Conservation (phyloP, 2,113 vertebrate species). For the Girardinichthys multiradiatus region DNA sequence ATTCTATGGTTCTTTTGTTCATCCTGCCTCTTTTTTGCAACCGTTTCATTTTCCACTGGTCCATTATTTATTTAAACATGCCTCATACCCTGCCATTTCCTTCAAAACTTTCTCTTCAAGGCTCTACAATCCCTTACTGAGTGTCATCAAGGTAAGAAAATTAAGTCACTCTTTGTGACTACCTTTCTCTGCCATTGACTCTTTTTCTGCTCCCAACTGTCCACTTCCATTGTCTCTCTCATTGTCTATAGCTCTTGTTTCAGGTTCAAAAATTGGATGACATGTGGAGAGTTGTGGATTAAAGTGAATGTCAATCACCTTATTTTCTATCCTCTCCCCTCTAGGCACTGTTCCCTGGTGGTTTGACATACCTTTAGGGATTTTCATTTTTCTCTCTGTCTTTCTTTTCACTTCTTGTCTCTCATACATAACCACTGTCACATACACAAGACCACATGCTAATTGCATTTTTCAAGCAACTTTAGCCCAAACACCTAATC, state of each 20-base stretch:
- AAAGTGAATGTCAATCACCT: slow-evolving; percentile 75
- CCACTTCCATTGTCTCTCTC: slow-evolving; percentile 42
- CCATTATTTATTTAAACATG: background rate
- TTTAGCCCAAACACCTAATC: slow-evolving; percentile 31
- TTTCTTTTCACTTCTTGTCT: slow-evolving; percentile 37
- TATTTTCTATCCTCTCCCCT: slow-evolving; percentile 63
- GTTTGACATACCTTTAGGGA: slow-evolving; percentile 57
- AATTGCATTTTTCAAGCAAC: slow-evolving; percentile 51
- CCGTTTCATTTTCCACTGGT: slow-evolving; percentile 15
- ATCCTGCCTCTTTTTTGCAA: slow-evolving; percentile 3
- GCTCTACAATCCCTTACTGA: slow-evolving; percentile 28
- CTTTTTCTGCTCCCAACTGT: slow-evolving; percentile 33
- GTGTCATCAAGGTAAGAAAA: slow-evolving; percentile 32
- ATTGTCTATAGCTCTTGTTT: slow-evolving; percentile 45
- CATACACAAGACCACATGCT: slow-evolving; percentile 44
- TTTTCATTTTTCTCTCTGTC: slow-evolving; percentile 37
- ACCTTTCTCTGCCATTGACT: slow-evolving; percentile 9
- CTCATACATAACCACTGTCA: slow-evolving; percentile 30
- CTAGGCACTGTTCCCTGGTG: slow-evolving; percentile 60
- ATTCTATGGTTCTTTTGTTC: slow-evolving; percentile 31
- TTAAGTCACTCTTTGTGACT: slow-evolving; percentile 30
- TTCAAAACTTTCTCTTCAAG: slow-evolving; percentile 33
- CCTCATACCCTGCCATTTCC: background rate
- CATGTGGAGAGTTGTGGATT: slow-evolving; percentile 67
- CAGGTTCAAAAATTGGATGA: slow-evolving; percentile 66